These are phyloP conservation scores for Cryptophagus acutangulus DNA, from an alignment of 2,888 invertebrate genomes.

Conservation along the genomic window DNA sequence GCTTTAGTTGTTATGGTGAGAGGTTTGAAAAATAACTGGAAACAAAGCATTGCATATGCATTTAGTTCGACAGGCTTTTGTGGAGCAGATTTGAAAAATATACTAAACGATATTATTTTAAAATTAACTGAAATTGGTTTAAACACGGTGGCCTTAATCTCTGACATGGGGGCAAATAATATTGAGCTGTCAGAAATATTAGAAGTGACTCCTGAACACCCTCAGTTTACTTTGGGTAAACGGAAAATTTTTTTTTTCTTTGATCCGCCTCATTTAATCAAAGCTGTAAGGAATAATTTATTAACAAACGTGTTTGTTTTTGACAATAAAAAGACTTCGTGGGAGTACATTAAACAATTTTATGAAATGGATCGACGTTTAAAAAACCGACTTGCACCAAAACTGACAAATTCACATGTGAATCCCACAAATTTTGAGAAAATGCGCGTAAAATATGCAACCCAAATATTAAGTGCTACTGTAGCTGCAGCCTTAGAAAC, in stretches of 20 bases:
- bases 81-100: no score
- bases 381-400: slow-evolving; percentile 15
- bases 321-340: slow-evolving; percentile 11
- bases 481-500: slow-evolving; percentile 19
- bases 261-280: slow-evolving; percentile 18
- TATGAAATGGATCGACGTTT: slow-evolving; percentile 20
- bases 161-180: slow-evolving; percentile 15
- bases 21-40: no score
- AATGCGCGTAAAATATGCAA: slow-evolving; percentile 22
- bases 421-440: slow-evolving; percentile 21
- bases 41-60: no score
- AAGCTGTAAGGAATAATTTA: slow-evolving; percentile 19
- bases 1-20: no score
- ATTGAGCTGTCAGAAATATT: slow-evolving; percentile 11
- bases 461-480: slow-evolving; percentile 23
- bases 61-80: no score
- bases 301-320: slow-evolving; percentile 16
- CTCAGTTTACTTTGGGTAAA: slow-evolving; percentile 8
- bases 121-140: no score
- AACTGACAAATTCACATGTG: slow-evolving; percentile 23
- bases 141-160: no score
- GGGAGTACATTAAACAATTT: slow-evolving; percentile 17
- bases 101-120: no score
- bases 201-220: slow-evolving; percentile 10
- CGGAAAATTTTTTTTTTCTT: slow-evolving; percentile 15